A percentile compares a stretch with the other conserved stretches of the same genome.
Conservation (phyloP, 2,888 invertebrate species). For the Volucella inanis region DNA sequence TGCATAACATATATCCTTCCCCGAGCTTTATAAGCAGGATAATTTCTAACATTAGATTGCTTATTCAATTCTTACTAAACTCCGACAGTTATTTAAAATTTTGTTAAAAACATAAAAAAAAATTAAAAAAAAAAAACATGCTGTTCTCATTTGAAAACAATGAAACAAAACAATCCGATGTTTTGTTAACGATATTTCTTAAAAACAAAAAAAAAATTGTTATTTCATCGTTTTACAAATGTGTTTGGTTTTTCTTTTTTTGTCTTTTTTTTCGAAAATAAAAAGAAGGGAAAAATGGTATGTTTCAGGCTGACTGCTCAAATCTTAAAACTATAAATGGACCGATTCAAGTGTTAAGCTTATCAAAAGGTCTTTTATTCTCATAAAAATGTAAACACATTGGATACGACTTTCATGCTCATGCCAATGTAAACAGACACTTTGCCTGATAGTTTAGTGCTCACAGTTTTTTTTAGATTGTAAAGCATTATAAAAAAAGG, state of each 20-base stretch:
- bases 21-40: constrained; percentile 31
- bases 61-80: constrained; percentile 61
- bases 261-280: no score
- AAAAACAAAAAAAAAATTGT: constrained; percentile 52
- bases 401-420: no score
- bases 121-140: background rate
- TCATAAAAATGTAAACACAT: no score
- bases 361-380: no score
- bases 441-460: no score
- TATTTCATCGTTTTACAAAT: constrained; percentile 72
- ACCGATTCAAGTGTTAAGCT: no score
- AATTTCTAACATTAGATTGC: constrained; percentile 41
- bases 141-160: constrained; percentile 29
- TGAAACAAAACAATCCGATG: constrained; percentile 62
- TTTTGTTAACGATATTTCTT: constrained; percentile 69
- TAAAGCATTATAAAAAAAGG: no score
- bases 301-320: no score
- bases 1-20: constrained; percentile 40
- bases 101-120: constrained; percentile 7
- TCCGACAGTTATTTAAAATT: constrained; percentile 50
- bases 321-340: no score
- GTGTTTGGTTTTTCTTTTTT: constrained; percentile 55
- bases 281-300: no score
- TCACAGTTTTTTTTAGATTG: no score
- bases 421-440: no score